A percentile compares a stretch with the other conserved stretches of the same genome.
These are phyloP conservation scores for Lithophane leautieri DNA, from an alignment of 2,888 invertebrate species.

Conservation along the genomic window DNA sequence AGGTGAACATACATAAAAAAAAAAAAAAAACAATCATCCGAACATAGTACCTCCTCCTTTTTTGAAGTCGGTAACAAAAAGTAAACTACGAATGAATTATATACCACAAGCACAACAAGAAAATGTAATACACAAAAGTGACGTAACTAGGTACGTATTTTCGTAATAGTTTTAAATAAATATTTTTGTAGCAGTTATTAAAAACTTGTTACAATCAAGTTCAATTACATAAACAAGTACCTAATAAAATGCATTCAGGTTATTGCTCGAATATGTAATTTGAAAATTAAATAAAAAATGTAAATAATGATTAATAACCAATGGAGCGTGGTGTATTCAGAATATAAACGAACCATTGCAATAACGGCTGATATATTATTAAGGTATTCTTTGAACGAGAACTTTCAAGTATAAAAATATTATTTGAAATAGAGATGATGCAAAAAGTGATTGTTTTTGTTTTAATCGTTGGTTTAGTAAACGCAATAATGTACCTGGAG, in stretches of 20 bases:
- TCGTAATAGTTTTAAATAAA: neutral
- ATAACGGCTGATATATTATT: too few species aligned
- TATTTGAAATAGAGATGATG: slow-evolving; percentile 1
- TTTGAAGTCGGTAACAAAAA: too few species aligned
- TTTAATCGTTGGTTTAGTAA: neutral
- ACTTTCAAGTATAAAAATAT: neutral
- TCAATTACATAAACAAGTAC: neutral
- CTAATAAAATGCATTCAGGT: neutral
- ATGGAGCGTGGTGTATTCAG: neutral
- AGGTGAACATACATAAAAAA: too few species aligned
- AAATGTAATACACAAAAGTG: neutral
- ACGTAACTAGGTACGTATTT: neutral
- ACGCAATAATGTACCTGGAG: neutral
- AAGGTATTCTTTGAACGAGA: neutral
- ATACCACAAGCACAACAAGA: neutral
- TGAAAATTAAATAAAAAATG: neutral
- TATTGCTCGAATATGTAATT: neutral
- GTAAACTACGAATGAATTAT: neutral
- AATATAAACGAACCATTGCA: neutral
- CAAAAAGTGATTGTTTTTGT: neutral
- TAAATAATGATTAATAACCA: neutral
- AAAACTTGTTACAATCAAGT: neutral
- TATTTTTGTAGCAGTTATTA: neutral
- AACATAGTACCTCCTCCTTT: too few species aligned
- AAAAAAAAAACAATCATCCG: too few species aligned